Percentiles rank a stretch among this genome's conserved stretches.
Conservation (phyloP, 2,888 invertebrate species). For the Panopea generosa region DNA sequence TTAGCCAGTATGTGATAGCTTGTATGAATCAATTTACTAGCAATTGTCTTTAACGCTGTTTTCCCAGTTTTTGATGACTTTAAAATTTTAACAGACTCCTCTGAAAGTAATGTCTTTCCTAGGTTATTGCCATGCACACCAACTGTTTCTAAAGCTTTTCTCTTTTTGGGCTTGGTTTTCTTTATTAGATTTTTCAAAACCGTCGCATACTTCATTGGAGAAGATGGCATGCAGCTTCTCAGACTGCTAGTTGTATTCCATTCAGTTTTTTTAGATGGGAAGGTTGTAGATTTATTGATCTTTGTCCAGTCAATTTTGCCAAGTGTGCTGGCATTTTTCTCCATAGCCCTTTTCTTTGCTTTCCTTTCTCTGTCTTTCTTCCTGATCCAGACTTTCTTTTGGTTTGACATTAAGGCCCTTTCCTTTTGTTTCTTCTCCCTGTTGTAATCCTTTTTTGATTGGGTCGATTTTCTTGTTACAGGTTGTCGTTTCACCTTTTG, state of each 20-base stretch:
- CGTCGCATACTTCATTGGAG: slow-evolving; percentile 24
- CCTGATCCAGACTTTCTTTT: slow-evolving; percentile 26
- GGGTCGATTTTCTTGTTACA: slow-evolving; percentile 10
- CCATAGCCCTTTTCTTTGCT: neutral
- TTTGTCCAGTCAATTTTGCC: no score
- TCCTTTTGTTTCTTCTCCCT: slow-evolving; percentile 21
- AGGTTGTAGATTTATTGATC: no score
- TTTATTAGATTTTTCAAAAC: slow-evolving; percentile 11
- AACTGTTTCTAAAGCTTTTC: slow-evolving; percentile 16
- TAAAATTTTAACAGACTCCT: neutral
- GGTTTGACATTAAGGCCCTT: slow-evolving; percentile 23
- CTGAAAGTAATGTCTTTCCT: neutral
- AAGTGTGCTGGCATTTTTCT: neutral
- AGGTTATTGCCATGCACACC: neutral
- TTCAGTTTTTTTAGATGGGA: slow-evolving; percentile 8
- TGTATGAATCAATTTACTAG: neutral
- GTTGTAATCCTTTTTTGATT: slow-evolving; percentile 34
- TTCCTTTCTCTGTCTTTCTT: slow-evolving; percentile 44
- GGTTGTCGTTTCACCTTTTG: neutral
- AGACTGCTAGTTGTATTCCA: slow-evolving; percentile 20
- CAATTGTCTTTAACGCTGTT: slow-evolving; percentile 5
- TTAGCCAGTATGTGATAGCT: slow-evolving; percentile 5
- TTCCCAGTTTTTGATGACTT: slow-evolving; percentile 9
- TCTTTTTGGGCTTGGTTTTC: slow-evolving; percentile 12
- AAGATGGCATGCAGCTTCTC: slow-evolving; percentile 15